Evolutionary conservation across 2,888 invertebrate species (phyloP).

Genomic region (Aethes cnicana): DNA sequence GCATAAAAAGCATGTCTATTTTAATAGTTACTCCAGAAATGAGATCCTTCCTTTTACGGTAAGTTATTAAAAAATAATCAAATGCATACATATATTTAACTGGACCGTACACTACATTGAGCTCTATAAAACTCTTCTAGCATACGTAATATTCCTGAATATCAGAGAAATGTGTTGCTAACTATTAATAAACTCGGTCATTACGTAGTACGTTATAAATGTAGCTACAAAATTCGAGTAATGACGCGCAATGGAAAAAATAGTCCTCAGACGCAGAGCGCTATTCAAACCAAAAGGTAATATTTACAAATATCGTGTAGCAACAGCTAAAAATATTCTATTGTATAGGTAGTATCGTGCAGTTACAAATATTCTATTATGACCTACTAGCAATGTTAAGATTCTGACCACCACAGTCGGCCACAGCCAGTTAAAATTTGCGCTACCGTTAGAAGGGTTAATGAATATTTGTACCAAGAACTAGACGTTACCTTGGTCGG

Average conservation of each 20-base stretch:
- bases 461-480: no score
- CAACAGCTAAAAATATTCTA: no score
- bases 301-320: no score
- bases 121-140: background rate
- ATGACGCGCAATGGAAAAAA: constrained; percentile 22
- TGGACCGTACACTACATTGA: background rate
- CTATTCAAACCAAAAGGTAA: constrained; percentile 24
- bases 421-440: no score
- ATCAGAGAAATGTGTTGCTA: constrained; percentile 4
- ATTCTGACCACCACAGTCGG: no score
- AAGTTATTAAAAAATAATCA: no score
- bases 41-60: no score
- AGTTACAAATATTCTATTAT: constrained; percentile 2
- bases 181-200: constrained; percentile 8
- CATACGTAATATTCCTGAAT: constrained; percentile 1
- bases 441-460: no score
- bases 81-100: no score
- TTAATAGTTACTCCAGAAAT: no score
- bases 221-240: constrained; percentile 15
- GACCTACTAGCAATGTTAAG: background rate
- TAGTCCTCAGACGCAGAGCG: constrained; percentile 8
- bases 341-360: no score
- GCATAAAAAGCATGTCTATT: no score
- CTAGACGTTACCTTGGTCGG: constrained; percentile 74
- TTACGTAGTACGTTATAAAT: constrained; percentile 12